A percentile compares a stretch with the other conserved stretches of the same genome.
These are phyloP conservation scores for Rissa tridactyla DNA, from an alignment of 2,113 vertebrate species.

Conservation along the genomic window DNA sequence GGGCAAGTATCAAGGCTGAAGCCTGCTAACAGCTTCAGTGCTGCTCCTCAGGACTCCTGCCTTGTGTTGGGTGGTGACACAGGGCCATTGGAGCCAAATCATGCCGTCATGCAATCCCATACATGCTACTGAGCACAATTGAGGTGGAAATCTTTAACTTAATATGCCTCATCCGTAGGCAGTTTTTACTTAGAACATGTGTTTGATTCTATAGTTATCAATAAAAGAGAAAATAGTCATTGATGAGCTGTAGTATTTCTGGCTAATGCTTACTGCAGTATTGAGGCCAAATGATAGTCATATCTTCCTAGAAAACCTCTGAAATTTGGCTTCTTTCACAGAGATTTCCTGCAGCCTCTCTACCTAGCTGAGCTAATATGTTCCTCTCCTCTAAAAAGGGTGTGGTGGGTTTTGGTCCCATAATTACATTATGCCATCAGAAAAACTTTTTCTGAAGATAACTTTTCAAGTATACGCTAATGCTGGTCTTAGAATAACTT, in stretches of 20 bases:
- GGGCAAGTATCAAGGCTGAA: background rate
- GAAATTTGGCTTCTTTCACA: constrained; percentile 13
- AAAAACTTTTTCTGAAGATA: constrained; percentile 41
- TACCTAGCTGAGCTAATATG: constrained; percentile 53
- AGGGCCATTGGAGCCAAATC: background rate
- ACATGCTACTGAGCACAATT: background rate
- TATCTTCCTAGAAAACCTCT: constrained; percentile 25
- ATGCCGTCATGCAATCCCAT: background rate
- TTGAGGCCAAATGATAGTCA: background rate
- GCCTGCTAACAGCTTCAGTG: background rate
- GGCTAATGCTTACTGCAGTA: background rate
- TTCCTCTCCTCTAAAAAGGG: constrained; percentile 28
- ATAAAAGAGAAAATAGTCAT: background rate
- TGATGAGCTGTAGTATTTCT: background rate
- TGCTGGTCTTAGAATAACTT: constrained; percentile 57
- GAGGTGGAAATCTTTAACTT: background rate
- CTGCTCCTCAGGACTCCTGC: background rate
- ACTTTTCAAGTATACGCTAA: constrained; percentile 26
- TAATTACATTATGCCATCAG: constrained; percentile 51
- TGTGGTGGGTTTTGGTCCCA: constrained; percentile 25
- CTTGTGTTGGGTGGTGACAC: background rate
- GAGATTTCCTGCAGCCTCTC: background rate
- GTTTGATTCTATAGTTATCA: background rate
- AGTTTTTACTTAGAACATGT: background rate
- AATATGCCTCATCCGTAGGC: background rate